Conservation (phyloP, 2,797 vertebrate species). For the Cynopterus sphinx region DNA sequence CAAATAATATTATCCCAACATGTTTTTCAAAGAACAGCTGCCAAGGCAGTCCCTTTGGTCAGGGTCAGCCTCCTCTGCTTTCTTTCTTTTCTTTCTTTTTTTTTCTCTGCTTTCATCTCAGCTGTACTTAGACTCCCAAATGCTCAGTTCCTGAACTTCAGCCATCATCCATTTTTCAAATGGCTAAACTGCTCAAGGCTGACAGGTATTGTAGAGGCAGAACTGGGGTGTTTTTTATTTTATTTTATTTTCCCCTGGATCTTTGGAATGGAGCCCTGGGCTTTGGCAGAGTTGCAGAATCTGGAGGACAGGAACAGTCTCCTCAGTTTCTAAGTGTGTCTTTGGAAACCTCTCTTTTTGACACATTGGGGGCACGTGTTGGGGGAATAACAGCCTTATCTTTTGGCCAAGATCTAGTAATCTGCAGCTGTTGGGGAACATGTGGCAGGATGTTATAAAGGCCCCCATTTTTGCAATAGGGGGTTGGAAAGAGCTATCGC, state of each 20-base stretch:
- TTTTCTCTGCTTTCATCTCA: background rate
- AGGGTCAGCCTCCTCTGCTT: background rate
- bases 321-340: background rate
- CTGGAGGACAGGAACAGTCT: background rate
- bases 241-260: background rate
- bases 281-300: background rate
- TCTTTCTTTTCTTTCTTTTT: background rate
- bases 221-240: background rate
- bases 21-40: background rate
- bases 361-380: background rate
- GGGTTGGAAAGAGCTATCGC: background rate
- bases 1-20: background rate
- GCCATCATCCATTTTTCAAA: background rate
- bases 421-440: background rate
- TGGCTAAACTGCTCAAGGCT: background rate
- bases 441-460: background rate
- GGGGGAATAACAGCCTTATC: background rate
- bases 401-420: background rate
- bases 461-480: background rate
- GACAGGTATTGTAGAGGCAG: background rate
- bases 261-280: background rate
- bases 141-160: background rate
- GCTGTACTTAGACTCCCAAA: background rate
- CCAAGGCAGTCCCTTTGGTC: background rate
- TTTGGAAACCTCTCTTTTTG: background rate